These are phyloP conservation scores for Sebastes trivittatus DNA, from an alignment of 2,797 vertebrate genomes.

Conservation along the genomic window DNA sequence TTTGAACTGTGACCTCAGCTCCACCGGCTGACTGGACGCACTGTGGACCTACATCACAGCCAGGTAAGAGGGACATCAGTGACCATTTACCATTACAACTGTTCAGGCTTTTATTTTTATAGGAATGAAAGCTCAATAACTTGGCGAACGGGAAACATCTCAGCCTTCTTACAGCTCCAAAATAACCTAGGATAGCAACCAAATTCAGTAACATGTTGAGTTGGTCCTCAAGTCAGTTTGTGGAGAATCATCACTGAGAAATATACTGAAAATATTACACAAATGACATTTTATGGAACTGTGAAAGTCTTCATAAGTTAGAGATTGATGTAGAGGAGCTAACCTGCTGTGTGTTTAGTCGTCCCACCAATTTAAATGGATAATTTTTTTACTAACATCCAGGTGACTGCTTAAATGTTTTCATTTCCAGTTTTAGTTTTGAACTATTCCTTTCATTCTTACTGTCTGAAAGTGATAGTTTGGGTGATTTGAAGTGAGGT, in stretches of 20 bases:
- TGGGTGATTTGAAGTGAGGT: too few relatives aligned
- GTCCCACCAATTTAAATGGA: background rate
- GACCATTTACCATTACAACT: background rate
- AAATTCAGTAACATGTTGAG: background rate
- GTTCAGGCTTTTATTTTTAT: background rate
- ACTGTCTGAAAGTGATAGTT: too few relatives aligned
- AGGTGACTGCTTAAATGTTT: background rate
- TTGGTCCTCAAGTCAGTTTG: background rate
- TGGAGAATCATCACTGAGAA: background rate
- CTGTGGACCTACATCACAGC: constrained; percentile 74
- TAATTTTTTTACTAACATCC: background rate
- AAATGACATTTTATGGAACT: background rate
- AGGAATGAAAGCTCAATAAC: background rate
- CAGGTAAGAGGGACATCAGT: constrained; percentile 4
- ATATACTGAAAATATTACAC: background rate
- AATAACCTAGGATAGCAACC: background rate
- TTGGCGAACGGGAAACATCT: background rate
- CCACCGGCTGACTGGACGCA: constrained; percentile 35
- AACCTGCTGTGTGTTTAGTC: background rate
- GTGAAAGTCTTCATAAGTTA: background rate
- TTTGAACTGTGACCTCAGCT: constrained; percentile 68
- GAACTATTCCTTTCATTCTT: background rate
- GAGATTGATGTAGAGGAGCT: background rate
- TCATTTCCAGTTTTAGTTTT: background rate
- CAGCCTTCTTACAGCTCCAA: background rate